Percentiles rank a stretch among this genome's conserved stretches.
phyloP scores from a whole-genome alignment of 2,888 invertebrate genomes.

The Ochropleura leucogaster region DNA sequence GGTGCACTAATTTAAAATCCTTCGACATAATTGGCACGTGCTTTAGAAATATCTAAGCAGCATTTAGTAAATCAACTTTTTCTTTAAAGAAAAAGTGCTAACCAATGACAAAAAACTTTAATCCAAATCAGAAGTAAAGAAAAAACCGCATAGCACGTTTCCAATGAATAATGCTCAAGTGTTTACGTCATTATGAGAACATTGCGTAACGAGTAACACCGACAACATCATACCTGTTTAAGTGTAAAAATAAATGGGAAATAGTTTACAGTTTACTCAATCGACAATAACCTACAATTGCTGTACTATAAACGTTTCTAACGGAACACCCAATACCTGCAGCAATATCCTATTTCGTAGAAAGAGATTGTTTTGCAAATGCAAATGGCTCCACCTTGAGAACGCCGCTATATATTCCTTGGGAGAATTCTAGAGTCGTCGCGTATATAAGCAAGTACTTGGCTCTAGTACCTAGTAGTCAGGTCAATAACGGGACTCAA shows the following conservation, averaged over 20 bases:
- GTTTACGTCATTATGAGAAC: constrained; percentile 60
- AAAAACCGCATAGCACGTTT: constrained; percentile 57
- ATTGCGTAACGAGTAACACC: constrained; percentile 58
- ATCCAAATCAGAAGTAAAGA: constrained; percentile 36
- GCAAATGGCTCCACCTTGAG: constrained; percentile 55
- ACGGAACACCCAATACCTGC: constrained; percentile 45
- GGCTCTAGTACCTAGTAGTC: constrained; percentile 68
- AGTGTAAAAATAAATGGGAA: constrained; percentile 45
- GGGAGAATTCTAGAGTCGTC: constrained; percentile 63
- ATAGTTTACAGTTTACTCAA: constrained; percentile 52
- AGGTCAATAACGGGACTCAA: constrained; percentile 85
- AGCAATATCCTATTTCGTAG: constrained; percentile 58
- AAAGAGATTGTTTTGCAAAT: constrained; percentile 53
- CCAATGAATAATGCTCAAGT: constrained; percentile 52
- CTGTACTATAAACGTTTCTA: constrained; percentile 32
- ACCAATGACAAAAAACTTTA: constrained; percentile 38
- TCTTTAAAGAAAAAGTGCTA: constrained; percentile 48
- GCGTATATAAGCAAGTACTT: constrained; percentile 61
- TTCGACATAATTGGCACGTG: constrained; percentile 52
- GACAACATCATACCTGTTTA: constrained; percentile 45
- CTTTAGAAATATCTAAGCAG: constrained; percentile 44
- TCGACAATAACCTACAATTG: constrained; percentile 52
- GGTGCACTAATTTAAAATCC: constrained; percentile 53
- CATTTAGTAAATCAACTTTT: constrained; percentile 51
- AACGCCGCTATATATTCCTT: constrained; percentile 52